phyloP scores from a whole-genome alignment of 1,140 invertebrate species.

The Cyclargus thomasi region DNA sequence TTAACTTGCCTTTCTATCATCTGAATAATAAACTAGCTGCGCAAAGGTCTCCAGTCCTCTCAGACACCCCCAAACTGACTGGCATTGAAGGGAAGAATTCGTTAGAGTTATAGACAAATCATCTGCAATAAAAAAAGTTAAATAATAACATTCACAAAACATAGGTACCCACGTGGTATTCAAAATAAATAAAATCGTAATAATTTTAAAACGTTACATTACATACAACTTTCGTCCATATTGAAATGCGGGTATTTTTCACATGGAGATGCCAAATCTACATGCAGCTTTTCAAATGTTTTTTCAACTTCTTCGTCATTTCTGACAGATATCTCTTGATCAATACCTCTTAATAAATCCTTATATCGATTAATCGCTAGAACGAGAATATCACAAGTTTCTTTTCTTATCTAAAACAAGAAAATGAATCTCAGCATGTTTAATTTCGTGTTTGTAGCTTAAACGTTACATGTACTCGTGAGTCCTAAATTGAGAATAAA shows the following conservation, averaged over 20 bases:
- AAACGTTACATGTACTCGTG: too few species aligned
- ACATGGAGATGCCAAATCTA: not conserved
- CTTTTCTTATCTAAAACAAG: not conserved
- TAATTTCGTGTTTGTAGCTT: too few species aligned
- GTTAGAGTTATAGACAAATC: not conserved
- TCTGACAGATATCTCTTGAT: not conserved
- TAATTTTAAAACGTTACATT: too few species aligned
- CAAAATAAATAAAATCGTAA: too few species aligned
- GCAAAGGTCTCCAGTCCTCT: slow-evolving; percentile 4
- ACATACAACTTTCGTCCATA: slow-evolving; percentile 5
- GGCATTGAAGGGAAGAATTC: not conserved
- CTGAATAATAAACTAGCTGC: not conserved
- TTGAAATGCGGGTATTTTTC: not conserved
- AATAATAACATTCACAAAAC: too few species aligned
- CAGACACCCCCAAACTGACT: not conserved
- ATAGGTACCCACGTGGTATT: too few species aligned
- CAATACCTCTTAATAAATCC: not conserved
- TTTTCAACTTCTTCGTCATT: not conserved
- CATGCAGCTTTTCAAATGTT: not conserved
- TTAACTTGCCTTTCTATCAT: not conserved
- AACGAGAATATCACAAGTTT: not conserved
- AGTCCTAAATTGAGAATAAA: too few species aligned
- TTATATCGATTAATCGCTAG: not conserved
- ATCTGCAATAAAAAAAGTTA: too few species aligned
- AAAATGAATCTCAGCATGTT: not conserved